Evolutionary conservation across 2,888 invertebrate species (phyloP).

Genomic region (Atethmia centrago): DNA sequence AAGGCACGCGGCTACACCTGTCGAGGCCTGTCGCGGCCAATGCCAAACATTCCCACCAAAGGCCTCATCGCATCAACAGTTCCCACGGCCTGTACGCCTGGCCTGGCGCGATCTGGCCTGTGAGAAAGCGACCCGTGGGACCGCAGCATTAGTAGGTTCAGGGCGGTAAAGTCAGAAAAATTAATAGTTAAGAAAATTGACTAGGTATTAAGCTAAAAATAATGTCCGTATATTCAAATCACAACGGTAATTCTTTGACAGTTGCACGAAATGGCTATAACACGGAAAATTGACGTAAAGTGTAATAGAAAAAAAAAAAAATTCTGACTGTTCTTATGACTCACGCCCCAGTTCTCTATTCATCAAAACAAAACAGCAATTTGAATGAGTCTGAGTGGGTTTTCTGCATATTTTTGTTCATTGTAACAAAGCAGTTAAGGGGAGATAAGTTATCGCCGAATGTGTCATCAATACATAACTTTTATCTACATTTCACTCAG

Average conservation of each 20-base stretch:
- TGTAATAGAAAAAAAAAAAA: not conserved
- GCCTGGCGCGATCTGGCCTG: no score
- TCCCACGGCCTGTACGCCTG: no score
- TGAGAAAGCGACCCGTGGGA: no score
- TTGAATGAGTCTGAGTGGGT: not conserved
- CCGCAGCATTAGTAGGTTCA: no score
- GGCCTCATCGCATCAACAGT: no score
- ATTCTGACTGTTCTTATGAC: no score
- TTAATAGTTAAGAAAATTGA: not conserved
- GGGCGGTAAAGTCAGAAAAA: no score
- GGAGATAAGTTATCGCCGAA: constrained; percentile 24
- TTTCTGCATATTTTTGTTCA: constrained; percentile 6
- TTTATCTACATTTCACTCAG: constrained; percentile 24
- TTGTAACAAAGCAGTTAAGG: not conserved
- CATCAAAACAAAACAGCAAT: not conserved
- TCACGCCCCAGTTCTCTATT: not conserved
- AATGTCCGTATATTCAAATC: not conserved
- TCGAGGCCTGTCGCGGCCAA: no score
- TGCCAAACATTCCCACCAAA: no score
- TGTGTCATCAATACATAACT: not conserved
- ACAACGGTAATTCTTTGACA: not conserved
- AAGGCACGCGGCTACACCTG: no score
- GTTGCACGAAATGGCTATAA: no score
- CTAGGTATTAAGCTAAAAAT: not conserved
- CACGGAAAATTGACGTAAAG: not conserved